phyloP scores from a whole-genome alignment of 2,113 vertebrate species.

The Hippolais icterina region DNA sequence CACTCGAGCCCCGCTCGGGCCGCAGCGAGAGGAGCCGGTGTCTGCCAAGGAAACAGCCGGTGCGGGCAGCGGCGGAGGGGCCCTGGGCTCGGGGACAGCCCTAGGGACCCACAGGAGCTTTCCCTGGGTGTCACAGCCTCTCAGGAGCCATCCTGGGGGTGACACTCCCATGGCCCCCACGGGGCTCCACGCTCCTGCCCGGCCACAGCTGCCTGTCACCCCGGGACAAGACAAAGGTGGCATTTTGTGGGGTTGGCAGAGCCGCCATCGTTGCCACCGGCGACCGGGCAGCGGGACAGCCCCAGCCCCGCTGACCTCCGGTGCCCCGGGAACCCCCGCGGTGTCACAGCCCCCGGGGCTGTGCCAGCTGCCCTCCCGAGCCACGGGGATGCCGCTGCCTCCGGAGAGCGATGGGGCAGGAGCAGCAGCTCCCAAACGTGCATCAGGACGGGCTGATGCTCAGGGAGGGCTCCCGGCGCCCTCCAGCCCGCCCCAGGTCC shows the following conservation, averaged over 20 bases:
- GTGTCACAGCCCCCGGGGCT: background rate
- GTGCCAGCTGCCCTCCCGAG: rapidly evolving
- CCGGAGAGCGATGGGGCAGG: background rate
- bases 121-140: background rate
- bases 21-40: background rate
- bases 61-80: rapidly evolving
- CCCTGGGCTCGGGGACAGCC: rapidly evolving
- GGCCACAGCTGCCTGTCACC: background rate
- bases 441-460: rapidly evolving
- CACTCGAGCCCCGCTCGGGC: conserved; percentile 38
- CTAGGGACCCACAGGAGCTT: background rate
- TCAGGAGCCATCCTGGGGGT: rapidly evolving
- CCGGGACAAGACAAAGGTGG: background rate
- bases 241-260: conserved; percentile 25
- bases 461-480: background rate
- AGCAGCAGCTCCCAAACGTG: rapidly evolving
- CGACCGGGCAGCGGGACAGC: conserved; percentile 15
- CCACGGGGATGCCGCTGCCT: background rate
- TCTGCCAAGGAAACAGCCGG: background rate
- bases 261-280: background rate
- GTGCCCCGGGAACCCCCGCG: background rate
- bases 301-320: background rate
- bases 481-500: rapidly evolving
- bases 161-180: rapidly evolving
- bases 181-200: background rate